Percentiles rank a stretch among this genome's conserved stretches.
Conservation (phyloP, 2,797 vertebrate genomes). For the Megaceryle alcyon region DNA sequence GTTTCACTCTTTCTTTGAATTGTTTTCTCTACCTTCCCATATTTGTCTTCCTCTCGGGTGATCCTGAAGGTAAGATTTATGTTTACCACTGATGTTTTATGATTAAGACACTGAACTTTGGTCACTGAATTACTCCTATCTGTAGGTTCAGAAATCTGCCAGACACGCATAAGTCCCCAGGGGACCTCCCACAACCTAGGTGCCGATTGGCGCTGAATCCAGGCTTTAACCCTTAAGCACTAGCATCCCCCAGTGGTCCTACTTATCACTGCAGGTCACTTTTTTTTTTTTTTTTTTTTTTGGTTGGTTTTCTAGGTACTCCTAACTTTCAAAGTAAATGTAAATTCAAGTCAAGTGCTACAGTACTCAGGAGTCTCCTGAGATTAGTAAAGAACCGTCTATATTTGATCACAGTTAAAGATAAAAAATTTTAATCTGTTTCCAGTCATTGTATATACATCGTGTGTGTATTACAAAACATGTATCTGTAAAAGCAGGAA, state of each 20-base stretch:
- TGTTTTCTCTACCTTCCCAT: conserved; percentile 19
- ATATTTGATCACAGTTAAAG: not conserved
- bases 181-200: not conserved
- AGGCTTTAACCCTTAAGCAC: conserved; percentile 54
- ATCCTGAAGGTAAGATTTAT: conserved; percentile 35
- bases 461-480: not conserved
- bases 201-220: not conserved
- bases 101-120: conserved; percentile 44
- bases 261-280: not conserved
- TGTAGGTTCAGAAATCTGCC: not conserved
- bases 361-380: not conserved
- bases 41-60: not conserved
- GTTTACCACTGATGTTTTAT: conserved; percentile 47
- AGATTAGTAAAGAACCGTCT: not conserved
- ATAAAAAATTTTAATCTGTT: not conserved
- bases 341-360: not conserved
- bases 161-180: not conserved
- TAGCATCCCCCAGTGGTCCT: conserved; percentile 67
- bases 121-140: not conserved
- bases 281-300: not conserved
- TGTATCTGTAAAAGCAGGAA: not conserved
- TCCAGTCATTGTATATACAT: not conserved
- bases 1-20: not conserved
- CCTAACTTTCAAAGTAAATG: not conserved
- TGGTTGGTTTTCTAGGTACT: not conserved